Conservation (phyloP, 2,888 invertebrate genomes). For the Cordilura impudica region DNA sequence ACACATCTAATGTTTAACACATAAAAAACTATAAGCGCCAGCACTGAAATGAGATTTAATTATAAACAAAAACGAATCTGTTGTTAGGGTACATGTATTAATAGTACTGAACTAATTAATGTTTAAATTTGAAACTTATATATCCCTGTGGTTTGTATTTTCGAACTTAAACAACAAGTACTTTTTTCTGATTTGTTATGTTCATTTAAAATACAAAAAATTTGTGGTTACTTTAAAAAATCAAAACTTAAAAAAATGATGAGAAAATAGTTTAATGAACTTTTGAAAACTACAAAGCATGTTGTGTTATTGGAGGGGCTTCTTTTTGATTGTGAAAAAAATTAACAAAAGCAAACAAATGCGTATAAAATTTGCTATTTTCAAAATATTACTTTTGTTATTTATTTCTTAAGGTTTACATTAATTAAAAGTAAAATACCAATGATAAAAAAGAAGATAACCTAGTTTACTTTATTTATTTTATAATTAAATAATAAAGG, state of each 20-base stretch:
- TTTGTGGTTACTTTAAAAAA: neutral
- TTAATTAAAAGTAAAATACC: neutral
- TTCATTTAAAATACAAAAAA: neutral
- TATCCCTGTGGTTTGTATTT: conserved; percentile 2
- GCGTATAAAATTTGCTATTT: neutral
- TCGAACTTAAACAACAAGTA: neutral
- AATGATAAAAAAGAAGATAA: neutral
- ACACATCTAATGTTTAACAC: neutral
- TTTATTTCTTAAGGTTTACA: neutral
- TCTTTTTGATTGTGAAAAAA: neutral
- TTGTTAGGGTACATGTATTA: conserved; percentile 28
- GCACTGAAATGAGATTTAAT: neutral
- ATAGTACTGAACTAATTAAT: conserved; percentile 28
- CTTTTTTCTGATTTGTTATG: neutral
- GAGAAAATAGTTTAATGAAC: neutral
- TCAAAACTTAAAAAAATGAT: neutral
- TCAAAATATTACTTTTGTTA: neutral
- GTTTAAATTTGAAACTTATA: conserved; percentile 1
- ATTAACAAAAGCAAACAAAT: neutral
- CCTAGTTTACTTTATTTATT: neutral
- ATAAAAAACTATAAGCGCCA: neutral
- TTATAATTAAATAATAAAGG: neutral
- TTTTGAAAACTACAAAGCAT: neutral
- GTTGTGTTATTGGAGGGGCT: neutral
- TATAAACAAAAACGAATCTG: neutral